phyloP scores from a whole-genome alignment of 1,140 invertebrate genomes.

The Triops longicaudatus region DNA sequence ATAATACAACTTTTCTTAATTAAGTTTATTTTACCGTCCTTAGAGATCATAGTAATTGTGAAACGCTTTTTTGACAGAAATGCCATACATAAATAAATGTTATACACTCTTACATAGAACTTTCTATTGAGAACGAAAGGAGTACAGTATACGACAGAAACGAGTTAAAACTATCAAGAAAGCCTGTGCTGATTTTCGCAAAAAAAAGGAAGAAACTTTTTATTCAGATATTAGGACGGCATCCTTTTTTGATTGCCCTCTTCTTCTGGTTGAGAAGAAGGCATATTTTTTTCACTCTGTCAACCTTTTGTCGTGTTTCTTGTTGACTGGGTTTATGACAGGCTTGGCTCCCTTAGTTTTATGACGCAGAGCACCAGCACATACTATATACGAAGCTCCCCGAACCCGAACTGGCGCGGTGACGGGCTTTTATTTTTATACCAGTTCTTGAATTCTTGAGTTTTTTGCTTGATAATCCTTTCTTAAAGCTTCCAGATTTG shows the following conservation, averaged over 20 bases:
- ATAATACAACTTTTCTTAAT: no score
- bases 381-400: neutral
- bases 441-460: neutral
- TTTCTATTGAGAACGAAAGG: neutral
- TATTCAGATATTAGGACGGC: neutral
- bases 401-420: constrained; percentile 1
- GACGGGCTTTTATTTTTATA: neutral
- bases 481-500: neutral
- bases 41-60: no score
- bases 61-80: no score
- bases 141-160: neutral
- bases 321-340: constrained; percentile 15
- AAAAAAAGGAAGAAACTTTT: neutral
- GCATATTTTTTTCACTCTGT: neutral
- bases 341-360: constrained; percentile 9
- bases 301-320: constrained; percentile 12
- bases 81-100: no score
- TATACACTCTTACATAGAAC: neutral
- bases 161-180: neutral
- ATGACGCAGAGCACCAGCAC: neutral
- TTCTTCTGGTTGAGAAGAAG: neutral
- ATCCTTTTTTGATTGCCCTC: neutral
- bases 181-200: constrained; percentile 1
- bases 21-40: no score
- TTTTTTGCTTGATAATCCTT: neutral